Conservation (phyloP, 2,888 invertebrate genomes). For the Oligia fasciuncula region DNA sequence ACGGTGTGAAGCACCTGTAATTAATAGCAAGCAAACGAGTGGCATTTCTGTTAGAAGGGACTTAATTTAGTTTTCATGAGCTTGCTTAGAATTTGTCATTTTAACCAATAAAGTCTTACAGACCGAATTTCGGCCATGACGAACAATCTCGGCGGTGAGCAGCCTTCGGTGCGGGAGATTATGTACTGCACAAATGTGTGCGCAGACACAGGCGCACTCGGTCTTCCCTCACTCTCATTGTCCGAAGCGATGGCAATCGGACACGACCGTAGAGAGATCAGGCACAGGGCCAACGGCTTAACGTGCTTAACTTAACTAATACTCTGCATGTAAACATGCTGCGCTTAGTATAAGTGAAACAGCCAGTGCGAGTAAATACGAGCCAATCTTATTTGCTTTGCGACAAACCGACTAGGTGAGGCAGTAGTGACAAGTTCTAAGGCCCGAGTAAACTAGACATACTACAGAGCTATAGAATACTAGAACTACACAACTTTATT, state of each 20-base stretch:
- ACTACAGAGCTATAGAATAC: neutral
- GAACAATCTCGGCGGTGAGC: neutral
- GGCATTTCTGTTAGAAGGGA: neutral
- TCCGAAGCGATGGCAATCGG: neutral
- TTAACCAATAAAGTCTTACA: no score
- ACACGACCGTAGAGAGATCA: neutral
- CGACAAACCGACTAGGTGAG: neutral
- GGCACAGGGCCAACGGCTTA: neutral
- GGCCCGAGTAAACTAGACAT: neutral
- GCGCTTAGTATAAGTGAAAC: neutral
- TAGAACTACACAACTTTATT: neutral
- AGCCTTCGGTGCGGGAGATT: neutral
- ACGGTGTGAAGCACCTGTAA: conserved; percentile 14
- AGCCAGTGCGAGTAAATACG: neutral
- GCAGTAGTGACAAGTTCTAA: neutral
- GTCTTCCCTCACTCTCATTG: neutral
- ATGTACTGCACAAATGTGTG: neutral
- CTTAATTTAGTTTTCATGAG: neutral
- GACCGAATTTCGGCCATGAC: neutral
- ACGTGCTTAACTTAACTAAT: neutral
- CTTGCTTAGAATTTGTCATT: neutral
- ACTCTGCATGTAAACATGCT: neutral
- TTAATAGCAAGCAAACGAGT: conserved; percentile 16
- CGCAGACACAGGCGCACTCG: neutral
- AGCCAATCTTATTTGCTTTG: conserved; percentile 9